A percentile compares a stretch with the other conserved stretches of the same genome.
Conservation (phyloP, 2,888 invertebrate species). For the Salticus scenicus region DNA sequence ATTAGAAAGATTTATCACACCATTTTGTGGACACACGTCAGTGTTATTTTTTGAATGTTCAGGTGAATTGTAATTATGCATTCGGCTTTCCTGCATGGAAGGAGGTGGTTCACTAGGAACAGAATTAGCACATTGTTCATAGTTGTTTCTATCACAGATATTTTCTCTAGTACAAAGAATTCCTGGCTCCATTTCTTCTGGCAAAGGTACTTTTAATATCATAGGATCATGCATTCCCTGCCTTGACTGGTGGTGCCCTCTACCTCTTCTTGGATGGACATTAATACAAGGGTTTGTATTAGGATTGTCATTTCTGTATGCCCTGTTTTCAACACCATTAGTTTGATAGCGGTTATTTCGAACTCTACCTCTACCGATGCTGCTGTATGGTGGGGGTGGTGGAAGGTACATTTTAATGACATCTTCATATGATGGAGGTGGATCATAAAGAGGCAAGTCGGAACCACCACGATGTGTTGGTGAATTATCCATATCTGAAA, state of each 20-base stretch:
- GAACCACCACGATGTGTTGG: slow-evolving; percentile 78
- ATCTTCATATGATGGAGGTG: slow-evolving; percentile 84
- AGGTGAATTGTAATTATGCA: neutral
- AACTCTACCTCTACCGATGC: slow-evolving; percentile 30
- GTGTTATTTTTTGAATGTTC: neutral
- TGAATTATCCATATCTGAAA: slow-evolving; percentile 61
- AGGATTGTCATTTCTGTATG: slow-evolving; percentile 51
- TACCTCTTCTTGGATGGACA: slow-evolving; percentile 30
- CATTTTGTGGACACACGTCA: neutral
- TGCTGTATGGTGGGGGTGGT: slow-evolving; percentile 69
- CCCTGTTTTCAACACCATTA: slow-evolving; percentile 50
- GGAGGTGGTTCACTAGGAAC: neutral
- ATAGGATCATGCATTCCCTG: slow-evolving; percentile 29
- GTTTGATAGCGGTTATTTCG: slow-evolving; percentile 28
- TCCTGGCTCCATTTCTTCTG: slow-evolving; percentile 21
- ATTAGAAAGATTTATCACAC: neutral
- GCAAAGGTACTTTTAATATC: slow-evolving; percentile 46
- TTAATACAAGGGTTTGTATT: slow-evolving; percentile 16
- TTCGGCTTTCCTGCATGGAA: neutral
- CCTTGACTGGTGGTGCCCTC: slow-evolving; percentile 17
- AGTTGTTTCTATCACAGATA: slow-evolving; percentile 23
- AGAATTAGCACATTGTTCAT: neutral
- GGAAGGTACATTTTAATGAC: slow-evolving; percentile 76
- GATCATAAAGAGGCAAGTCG: slow-evolving; percentile 83
- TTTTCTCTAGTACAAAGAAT: neutral